These are phyloP conservation scores for Pangasius macronema DNA, from an alignment of 2,797 vertebrate genomes.

Conservation along the genomic window DNA sequence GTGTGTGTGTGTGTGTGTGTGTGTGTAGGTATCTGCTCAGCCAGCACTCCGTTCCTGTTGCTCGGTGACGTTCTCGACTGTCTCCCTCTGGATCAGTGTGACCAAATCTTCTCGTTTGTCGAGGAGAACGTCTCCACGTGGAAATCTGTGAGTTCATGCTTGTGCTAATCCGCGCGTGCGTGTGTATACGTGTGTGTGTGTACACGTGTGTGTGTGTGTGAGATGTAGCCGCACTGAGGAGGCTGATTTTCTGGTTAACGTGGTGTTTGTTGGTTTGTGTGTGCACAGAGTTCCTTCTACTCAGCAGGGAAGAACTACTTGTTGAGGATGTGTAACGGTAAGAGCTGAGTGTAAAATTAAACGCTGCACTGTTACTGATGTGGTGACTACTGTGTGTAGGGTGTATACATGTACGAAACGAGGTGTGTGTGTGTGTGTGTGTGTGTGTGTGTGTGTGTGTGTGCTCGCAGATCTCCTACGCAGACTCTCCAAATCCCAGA, in stretches of 20 bases:
- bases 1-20: conserved; percentile 8
- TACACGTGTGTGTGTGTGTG: not conserved
- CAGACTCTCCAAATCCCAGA: conserved; percentile 96
- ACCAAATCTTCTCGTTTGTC: conserved; percentile 96
- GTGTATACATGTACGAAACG: not conserved
- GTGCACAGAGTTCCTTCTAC: conserved; percentile 90
- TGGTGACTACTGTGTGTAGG: not conserved
- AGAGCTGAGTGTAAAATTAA: conserved; percentile 50
- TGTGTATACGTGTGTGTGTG: not conserved
- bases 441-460: not conserved
- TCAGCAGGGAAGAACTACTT: conserved; percentile 98
- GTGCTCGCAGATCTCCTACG: conserved; percentile 86
- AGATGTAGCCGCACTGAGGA: not conserved
- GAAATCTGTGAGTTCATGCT: conserved; percentile 85
- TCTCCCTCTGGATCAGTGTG: conserved; percentile 94
- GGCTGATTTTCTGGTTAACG: not conserved
- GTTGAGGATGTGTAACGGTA: conserved; percentile 98
- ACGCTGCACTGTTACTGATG: not conserved
- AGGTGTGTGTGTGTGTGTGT: conserved; percentile 6
- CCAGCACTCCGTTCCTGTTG: conserved; percentile 92
- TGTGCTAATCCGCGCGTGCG: not conserved
- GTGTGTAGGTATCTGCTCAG: conserved; percentile 86
- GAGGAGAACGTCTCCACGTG: conserved; percentile 97
- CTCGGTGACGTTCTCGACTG: conserved; percentile 96
- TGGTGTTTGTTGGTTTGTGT: conserved; percentile 16